Percentiles rank a stretch among this genome's conserved stretches.
Evolutionary conservation across 2,797 vertebrate genomes (phyloP).

Genomic region (Malacoraja senta): DNA sequence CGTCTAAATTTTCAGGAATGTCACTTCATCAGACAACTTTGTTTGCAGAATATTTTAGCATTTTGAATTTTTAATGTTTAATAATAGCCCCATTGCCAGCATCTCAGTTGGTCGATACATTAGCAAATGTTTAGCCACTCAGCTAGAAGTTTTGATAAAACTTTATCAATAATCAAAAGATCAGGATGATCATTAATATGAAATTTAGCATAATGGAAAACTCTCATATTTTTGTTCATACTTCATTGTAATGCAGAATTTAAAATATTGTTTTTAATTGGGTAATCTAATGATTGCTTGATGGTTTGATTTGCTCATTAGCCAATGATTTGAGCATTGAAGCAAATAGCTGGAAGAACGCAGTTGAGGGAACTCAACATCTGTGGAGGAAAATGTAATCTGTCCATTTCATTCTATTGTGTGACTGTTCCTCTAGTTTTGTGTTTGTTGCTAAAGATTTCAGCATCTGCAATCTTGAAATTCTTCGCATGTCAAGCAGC

Average conservation of each 20-base stretch:
- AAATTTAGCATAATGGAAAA: not conserved
- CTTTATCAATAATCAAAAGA: not conserved
- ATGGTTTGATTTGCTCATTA: not conserved
- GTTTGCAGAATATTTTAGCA: not conserved
- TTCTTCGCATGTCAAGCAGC: too few relatives aligned
- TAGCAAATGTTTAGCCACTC: not conserved
- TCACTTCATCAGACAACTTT: not conserved
- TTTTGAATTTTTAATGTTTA: not conserved
- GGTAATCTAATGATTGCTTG: not conserved
- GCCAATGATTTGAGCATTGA: not conserved
- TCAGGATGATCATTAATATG: not conserved
- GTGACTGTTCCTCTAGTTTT: too few relatives aligned
- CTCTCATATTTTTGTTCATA: not conserved
- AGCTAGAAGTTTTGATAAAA: not conserved
- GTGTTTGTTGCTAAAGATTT: too few relatives aligned
- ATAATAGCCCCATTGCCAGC: not conserved
- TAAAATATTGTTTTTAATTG: not conserved
- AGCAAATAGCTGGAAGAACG: too few relatives aligned
- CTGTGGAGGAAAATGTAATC: too few relatives aligned
- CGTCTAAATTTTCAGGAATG: not conserved
- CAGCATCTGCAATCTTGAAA: too few relatives aligned
- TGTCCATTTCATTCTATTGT: too few relatives aligned
- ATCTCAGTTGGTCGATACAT: not conserved
- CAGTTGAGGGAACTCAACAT: too few relatives aligned
- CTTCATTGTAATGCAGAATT: not conserved